These are phyloP conservation scores for Drosophila glabriapex DNA, from an alignment of 2,888 invertebrate species.

Conservation along the genomic window DNA sequence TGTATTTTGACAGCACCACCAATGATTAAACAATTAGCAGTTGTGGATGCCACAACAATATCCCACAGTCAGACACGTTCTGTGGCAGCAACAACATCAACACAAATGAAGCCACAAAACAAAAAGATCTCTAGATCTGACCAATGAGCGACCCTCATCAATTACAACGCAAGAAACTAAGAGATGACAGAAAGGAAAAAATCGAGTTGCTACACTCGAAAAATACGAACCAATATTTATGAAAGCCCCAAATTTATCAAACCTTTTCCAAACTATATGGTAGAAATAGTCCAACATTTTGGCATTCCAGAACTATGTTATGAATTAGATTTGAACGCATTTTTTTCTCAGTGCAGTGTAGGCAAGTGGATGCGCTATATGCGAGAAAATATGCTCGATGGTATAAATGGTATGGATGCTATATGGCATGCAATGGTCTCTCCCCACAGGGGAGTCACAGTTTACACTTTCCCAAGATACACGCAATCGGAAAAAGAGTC, in stretches of 20 bases:
- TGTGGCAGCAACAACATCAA: conserved; percentile 20
- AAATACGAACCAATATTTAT: neutral
- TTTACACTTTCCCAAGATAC: conserved; percentile 75
- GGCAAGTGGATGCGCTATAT: conserved; percentile 32
- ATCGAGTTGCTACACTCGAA: conserved; percentile 40
- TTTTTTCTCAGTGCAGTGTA: neutral
- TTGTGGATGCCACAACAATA: conserved; percentile 30
- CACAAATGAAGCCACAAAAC: conserved; percentile 32
- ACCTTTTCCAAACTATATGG: neutral
- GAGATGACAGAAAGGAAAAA: conserved; percentile 75
- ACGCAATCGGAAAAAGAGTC: conserved; percentile 50
- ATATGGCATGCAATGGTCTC: conserved; percentile 37
- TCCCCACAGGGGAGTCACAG: conserved; percentile 67
- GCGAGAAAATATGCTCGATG: conserved; percentile 11
- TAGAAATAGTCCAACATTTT: neutral
- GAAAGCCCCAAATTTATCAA: neutral
- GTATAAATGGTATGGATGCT: neutral
- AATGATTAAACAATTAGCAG: conserved; percentile 77
- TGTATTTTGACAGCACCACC: conserved; percentile 70
- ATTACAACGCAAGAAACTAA: conserved; percentile 45
- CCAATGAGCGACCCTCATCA: conserved; percentile 64
- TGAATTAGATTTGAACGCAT: neutral
- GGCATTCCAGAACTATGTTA: neutral
- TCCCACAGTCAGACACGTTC: conserved; percentile 55
- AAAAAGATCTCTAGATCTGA: conserved; percentile 52